phyloP scores from a whole-genome alignment of 92 coral and sea anemone genomes.

The Siderastrea siderea region DNA sequence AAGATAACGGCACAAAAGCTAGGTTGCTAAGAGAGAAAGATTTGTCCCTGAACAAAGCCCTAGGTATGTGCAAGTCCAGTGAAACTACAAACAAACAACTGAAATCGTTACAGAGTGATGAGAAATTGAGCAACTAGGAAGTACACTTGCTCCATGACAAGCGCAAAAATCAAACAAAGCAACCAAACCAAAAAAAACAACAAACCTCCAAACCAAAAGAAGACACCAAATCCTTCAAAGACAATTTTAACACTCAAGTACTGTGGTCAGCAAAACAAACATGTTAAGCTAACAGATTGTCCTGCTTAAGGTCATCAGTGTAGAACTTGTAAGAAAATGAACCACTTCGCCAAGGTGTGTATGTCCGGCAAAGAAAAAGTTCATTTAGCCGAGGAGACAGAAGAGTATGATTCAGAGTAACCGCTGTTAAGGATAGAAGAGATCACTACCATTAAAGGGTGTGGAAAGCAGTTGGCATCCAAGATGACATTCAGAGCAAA shows the following conservation, averaged over 20 bases:
- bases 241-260: too few species aligned
- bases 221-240: neutral
- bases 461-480: neutral
- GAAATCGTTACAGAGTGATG: neutral
- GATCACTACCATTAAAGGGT: neutral
- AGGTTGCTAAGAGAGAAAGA: neutral
- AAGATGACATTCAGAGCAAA: neutral
- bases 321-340: slow-evolving; percentile 61
- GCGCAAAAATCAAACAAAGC: neutral
- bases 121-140: neutral
- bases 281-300: slow-evolving; percentile 46
- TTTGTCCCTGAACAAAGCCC: slow-evolving; percentile 50
- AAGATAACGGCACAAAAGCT: neutral
- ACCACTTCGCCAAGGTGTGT: slow-evolving; percentile 67
- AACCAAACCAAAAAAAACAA: neutral
- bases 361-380: slow-evolving; percentile 16
- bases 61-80: slow-evolving; percentile 54
- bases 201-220: neutral
- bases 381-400: slow-evolving; percentile 4
- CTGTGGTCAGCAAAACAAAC: slow-evolving; percentile 27
- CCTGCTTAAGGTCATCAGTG: slow-evolving; percentile 71
- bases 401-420: neutral
- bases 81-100: slow-evolving; percentile 47
- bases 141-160: neutral
- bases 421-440: neutral